Percentiles rank a stretch among this genome's conserved stretches.
Evolutionary conservation across 2,797 vertebrate species (phyloP).

Genomic region (Gymnothorax reevesii): DNA sequence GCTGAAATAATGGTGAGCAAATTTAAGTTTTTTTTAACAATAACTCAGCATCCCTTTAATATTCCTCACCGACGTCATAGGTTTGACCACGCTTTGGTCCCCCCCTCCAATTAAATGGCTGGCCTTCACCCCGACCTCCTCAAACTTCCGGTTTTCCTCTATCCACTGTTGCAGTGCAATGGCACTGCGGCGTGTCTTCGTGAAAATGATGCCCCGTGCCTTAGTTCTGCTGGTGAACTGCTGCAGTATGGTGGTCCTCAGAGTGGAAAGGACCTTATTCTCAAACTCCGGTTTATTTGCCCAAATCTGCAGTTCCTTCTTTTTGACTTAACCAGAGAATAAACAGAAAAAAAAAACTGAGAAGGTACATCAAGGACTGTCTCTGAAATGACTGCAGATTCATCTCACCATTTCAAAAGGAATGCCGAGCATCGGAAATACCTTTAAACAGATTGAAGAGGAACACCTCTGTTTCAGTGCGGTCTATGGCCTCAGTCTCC

Average conservation of each 20-base stretch:
- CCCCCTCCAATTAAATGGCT: conserved; percentile 87
- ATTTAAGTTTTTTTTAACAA: not conserved
- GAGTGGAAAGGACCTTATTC: conserved; percentile 80
- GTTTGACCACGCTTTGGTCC: conserved; percentile 87
- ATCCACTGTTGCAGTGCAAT: conserved; percentile 89
- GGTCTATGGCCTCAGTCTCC: conserved; percentile 61
- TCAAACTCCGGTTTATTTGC: conserved; percentile 78
- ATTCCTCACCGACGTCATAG: conserved; percentile 82
- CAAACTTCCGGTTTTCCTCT: conserved; percentile 86
- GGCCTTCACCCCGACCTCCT: conserved; percentile 80
- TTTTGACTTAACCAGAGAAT: conserved; percentile 71
- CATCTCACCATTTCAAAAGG: not conserved
- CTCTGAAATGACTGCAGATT: not conserved
- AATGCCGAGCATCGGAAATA: conserved; percentile 53
- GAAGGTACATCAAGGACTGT: conserved; percentile 8
- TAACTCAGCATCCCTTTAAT: not conserved
- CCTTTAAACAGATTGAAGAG: conserved; percentile 84
- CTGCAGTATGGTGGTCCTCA: conserved; percentile 78
- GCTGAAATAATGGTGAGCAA: not conserved
- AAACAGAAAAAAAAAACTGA: conserved; percentile 32
- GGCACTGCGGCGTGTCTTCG: conserved; percentile 87
- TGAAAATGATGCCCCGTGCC: conserved; percentile 92
- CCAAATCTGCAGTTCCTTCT: conserved; percentile 71
- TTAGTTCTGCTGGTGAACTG: conserved; percentile 75
- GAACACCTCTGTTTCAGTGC: conserved; percentile 81